Base-by-base conservation (phyloP, 92 coral and sea anemone genomes). In the Chrysogorgia sp. region DNA sequence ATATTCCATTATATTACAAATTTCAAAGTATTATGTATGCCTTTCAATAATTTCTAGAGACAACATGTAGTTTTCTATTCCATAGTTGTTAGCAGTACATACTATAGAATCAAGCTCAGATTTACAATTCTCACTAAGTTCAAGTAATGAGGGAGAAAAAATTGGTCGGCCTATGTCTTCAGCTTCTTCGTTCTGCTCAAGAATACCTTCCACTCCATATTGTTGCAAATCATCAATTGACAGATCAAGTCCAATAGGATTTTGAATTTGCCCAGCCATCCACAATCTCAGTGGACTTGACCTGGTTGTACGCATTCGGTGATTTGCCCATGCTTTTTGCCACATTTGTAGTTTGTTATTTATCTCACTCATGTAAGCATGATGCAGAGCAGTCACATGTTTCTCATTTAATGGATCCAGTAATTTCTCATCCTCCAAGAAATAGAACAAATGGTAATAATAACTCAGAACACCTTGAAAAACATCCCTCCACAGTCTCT, bases 301-400 rank as follows among this genome's bases (percentile, higher is more conserved):
- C 74, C 80, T 76, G 23, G 77, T 63, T 67, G 92, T 65, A 34
- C 89, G 80, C 75, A 85, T 58, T 40, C 83, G 83, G 34, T 88
- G 87, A 48, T 84, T 81, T 66, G 82, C 55, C 87, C 92, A 81
- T 20, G 92, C 86, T n/a, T n/a, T n/a, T n/a, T n/a, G n/a, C n/a
- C n/a, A n/a, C n/a, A n/a, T n/a, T n/a, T n/a, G n/a, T n/a, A n/a
- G n/a, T n/a, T n/a, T n/a, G n/a, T n/a, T n/a, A n/a, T n/a, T n/a
- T n/a, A n/a, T 63, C 55, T 62, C 81, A 59, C 79, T 81, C 75
- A 80, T 62, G 78, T 20, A 88, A 24, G 83, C 84, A 77, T 81
- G 62, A 71, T 85, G 92, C 40, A 85, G 84, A 19, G 92, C 89
- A 43, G 84, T 82, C 56, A 88, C 76, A 56, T 88, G 92, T 48